phyloP scores from a whole-genome alignment of 1,140 invertebrate genomes.

The Thaumatotibia leucotreta region DNA sequence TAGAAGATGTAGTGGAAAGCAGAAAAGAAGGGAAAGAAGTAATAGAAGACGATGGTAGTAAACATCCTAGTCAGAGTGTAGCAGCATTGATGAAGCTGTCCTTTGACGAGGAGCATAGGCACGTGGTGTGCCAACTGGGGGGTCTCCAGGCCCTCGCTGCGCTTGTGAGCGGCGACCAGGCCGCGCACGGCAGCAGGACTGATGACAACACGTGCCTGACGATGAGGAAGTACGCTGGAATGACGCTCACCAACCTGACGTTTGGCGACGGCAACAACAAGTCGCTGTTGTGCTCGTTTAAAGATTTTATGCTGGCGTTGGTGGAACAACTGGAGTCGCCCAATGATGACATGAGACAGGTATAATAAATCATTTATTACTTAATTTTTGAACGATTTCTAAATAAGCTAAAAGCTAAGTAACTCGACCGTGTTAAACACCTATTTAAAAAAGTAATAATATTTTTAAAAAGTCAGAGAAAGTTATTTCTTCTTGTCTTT shows the following conservation, averaged over 20 bases:
- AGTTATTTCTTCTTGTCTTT: no score
- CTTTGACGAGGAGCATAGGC: constrained; percentile 96
- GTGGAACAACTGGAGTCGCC: constrained; percentile 91
- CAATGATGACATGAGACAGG: constrained; percentile 94
- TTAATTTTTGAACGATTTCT: no score
- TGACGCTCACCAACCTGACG: constrained; percentile 98
- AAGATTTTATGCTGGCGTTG: constrained; percentile 92
- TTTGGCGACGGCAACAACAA: constrained; percentile 98
- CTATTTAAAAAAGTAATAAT: no score
- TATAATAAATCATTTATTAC: no score
- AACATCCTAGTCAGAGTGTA: constrained; percentile 90
- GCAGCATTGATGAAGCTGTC: constrained; percentile 97
- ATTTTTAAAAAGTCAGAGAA: no score
- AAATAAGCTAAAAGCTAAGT: no score
- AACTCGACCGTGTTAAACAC: no score
- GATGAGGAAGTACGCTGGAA: constrained; percentile 93
- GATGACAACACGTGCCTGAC: constrained; percentile 91
- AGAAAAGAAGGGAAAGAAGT: constrained; percentile 73
- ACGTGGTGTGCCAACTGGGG: constrained; percentile 96
- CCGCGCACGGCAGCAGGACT: constrained; percentile 86
- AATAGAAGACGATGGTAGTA: constrained; percentile 82
- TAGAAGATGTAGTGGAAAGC: constrained; percentile 77
- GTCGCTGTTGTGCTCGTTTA: constrained; percentile 93
- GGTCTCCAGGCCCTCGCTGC: constrained; percentile 94
- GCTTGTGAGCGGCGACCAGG: constrained; percentile 91